Conservation (phyloP, 2,113 vertebrate species). For the Paradoxurus hermaphroditus region DNA sequence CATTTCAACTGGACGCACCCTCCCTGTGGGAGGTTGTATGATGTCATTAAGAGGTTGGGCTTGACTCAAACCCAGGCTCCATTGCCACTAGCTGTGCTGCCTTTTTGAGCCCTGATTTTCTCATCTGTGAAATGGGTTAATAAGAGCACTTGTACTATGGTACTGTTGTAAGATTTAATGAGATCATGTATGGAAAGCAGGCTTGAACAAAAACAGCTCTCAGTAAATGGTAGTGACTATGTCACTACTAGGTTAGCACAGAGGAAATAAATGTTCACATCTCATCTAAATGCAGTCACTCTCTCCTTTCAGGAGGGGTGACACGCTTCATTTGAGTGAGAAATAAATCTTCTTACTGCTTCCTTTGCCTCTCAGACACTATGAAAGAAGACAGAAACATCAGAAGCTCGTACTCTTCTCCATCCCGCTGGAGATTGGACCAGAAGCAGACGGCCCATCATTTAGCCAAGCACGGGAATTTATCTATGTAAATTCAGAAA, state of each 20-base stretch:
- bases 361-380: neutral
- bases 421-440: neutral
- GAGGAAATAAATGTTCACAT: neutral
- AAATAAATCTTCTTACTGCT: neutral
- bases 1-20: rapidly evolving
- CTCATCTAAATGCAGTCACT: neutral
- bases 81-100: too few relatives aligned
- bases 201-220: neutral
- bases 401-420: neutral
- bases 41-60: neutral
- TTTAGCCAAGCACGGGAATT: neutral
- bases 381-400: neutral
- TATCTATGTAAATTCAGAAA: neutral
- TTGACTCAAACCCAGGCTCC: neutral
- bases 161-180: neutral
- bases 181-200: neutral
- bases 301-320: neutral
- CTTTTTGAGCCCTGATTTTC: neutral
- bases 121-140: neutral
- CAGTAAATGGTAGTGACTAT: neutral
- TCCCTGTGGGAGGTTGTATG: too few relatives aligned
- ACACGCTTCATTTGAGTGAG: neutral
- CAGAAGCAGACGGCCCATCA: too few relatives aligned
- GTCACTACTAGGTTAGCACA: neutral
- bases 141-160: neutral